Percentiles rank a stretch among this genome's conserved stretches.
Conservation (phyloP, 2,797 vertebrate genomes). For the Coluber constrictor region DNA sequence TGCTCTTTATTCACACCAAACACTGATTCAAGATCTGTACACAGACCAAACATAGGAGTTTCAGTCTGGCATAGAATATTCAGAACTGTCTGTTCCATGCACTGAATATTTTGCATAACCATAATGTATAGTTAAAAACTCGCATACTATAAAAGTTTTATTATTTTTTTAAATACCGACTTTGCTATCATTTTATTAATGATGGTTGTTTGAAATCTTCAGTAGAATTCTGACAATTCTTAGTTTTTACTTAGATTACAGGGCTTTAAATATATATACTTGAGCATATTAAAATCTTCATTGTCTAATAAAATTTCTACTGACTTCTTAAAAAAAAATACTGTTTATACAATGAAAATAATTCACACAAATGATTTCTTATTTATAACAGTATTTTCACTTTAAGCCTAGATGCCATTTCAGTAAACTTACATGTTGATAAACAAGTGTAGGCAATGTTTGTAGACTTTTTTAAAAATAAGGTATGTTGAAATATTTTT, state of each 20-base stretch:
- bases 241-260: background rate
- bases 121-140: background rate
- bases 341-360: background rate
- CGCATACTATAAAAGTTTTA: background rate
- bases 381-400: conserved; percentile 12
- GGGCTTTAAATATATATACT: background rate
- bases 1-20: background rate
- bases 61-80: conserved; percentile 21
- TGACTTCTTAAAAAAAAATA: conserved; percentile 10
- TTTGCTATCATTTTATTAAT: conserved; percentile 8
- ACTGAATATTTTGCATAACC: background rate
- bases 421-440: background rate
- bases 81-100: background rate
- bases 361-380: conserved; percentile 22
- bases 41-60: background rate
- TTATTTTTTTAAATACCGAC: background rate
- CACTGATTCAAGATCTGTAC: background rate
- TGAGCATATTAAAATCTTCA: conserved; percentile 18
- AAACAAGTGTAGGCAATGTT: background rate
- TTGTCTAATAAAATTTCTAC: conserved; percentile 6
- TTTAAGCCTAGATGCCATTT: conserved; percentile 10
- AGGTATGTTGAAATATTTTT: background rate
- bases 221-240: background rate
- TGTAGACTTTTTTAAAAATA: background rate
- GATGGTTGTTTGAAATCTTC: conserved; percentile 14